These are phyloP conservation scores for Pseudocheirus occidentalis DNA, from an alignment of 2,797 vertebrate species.

Conservation along the genomic window DNA sequence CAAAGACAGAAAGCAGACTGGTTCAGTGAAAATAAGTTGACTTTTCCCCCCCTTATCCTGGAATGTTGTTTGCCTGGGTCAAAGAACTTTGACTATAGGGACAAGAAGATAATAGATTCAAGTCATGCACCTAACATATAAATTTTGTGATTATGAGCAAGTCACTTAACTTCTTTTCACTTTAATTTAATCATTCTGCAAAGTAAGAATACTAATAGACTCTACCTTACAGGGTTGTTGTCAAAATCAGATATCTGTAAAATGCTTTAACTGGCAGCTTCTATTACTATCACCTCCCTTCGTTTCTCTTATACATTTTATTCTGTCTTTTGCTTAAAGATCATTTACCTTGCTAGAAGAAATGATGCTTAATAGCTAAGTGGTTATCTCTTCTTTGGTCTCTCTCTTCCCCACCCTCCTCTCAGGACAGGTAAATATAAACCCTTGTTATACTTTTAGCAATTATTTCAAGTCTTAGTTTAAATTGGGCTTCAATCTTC, in stretches of 20 bases:
- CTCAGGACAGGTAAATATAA: background rate
- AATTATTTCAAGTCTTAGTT: background rate
- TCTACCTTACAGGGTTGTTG: background rate
- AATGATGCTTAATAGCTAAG: background rate
- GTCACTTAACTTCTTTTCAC: background rate
- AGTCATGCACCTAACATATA: background rate
- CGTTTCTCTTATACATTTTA: background rate
- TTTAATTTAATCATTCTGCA: background rate
- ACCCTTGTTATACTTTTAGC: background rate
- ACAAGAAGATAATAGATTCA: background rate
- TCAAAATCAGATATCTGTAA: background rate
- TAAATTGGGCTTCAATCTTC: background rate
- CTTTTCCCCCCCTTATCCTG: background rate
- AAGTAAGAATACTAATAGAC: background rate
- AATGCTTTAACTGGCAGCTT: background rate
- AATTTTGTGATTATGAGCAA: background rate
- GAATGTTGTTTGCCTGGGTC: background rate
- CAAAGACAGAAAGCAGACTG: background rate
- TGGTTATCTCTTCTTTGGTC: background rate
- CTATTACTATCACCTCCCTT: background rate
- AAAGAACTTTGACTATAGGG: background rate
- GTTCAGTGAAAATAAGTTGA: background rate
- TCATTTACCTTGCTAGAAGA: background rate
- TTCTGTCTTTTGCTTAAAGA: background rate
- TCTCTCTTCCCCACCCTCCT: background rate